These are phyloP conservation scores for Ormyrus pomaceus DNA, from an alignment of 2,888 invertebrate genomes.

Conservation along the genomic window DNA sequence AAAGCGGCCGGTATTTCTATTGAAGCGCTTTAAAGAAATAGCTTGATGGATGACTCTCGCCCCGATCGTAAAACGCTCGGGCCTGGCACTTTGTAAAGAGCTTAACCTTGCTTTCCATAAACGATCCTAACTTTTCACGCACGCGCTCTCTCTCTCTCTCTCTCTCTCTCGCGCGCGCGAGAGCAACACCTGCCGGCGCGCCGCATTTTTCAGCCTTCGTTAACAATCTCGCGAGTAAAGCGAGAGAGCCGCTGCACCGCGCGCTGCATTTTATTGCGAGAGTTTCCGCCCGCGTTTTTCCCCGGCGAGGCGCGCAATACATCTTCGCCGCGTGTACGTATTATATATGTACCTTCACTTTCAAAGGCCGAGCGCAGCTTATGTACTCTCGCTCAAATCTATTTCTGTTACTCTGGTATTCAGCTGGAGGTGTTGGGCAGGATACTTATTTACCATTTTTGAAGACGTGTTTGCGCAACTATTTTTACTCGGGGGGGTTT, in stretches of 20 bases:
- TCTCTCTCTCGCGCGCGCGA: not conserved
- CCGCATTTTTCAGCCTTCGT: slow-evolving; percentile 45
- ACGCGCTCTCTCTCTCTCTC: not conserved
- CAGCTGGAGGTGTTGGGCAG: not conserved
- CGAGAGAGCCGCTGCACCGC: too few species aligned
- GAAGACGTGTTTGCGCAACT: not conserved
- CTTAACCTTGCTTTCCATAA: slow-evolving; percentile 41
- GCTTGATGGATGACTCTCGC: slow-evolving; percentile 29
- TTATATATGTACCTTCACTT: not conserved
- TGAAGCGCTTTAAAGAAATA: slow-evolving; percentile 22
- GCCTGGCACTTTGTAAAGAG: slow-evolving; percentile 1
- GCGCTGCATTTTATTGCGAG: slow-evolving; percentile 29
- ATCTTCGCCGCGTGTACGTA: not conserved
- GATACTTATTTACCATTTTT: slow-evolving; percentile 11
- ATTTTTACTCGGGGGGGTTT: not conserved
- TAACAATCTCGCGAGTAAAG: slow-evolving; percentile 19
- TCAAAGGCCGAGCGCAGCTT: not conserved
- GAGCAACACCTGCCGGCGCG: slow-evolving; percentile 42
- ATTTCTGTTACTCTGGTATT: slow-evolving; percentile 21
- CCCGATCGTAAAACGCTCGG: slow-evolving; percentile 25
- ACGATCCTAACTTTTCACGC: slow-evolving; percentile 21
- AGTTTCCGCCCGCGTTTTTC: slow-evolving; percentile 33
- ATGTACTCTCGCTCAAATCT: not conserved
- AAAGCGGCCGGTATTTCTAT: slow-evolving; percentile 14
- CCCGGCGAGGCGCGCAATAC: not conserved